Base-by-base conservation (phyloP, 2,797 vertebrate genomes). In the Labeo calbasu region DNA sequence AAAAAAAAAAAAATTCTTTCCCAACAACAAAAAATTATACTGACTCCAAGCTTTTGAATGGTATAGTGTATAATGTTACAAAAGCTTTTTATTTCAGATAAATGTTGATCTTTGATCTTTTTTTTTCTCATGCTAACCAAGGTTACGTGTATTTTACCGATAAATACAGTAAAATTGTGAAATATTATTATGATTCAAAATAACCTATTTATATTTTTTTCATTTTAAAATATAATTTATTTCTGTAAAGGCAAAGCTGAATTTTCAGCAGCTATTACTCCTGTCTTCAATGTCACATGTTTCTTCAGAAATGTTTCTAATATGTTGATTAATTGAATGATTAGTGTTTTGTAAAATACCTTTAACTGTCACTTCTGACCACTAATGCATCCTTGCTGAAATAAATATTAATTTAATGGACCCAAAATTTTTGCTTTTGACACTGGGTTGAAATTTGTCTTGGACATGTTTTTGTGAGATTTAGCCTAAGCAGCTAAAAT, bases 401-500 rank as follows among this genome's bases (percentile, higher is more conserved):
- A n/a, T 40, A 13, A n/a, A 40, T 66, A 17, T 43, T 43, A 6
- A 25, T 28, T 25, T 25, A 5, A 63, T 14, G 13, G 28, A 23
- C 23, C 63, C 15, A 36, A 17, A 36, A 14, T 65, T 17, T 69
- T 53, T 53, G 11, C 19, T n/a, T 75, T 75, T 36, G 11, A 50
- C 15, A 50, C 61, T 28, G 3, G 23, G 14, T 15, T 51, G 46
- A 25, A 78, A 6, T 79, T 46, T 19, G 14, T 28, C 15, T 51
- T 75, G 2, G 10, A 53, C 25, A 21, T 73, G 21, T 46, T 28
- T 46, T 23, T 36, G 68, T 82, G 55, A 82, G 53, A 72, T 61
- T 50, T 19, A 72, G 15, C 17, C 23, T 28, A 36, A 40, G 19
- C 13, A 25, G 40, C 9, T 23, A 0, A 40, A 66, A 82, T 6